phyloP scores from a whole-genome alignment of 2,797 vertebrate species.

The Aldrovandia affinis region DNA sequence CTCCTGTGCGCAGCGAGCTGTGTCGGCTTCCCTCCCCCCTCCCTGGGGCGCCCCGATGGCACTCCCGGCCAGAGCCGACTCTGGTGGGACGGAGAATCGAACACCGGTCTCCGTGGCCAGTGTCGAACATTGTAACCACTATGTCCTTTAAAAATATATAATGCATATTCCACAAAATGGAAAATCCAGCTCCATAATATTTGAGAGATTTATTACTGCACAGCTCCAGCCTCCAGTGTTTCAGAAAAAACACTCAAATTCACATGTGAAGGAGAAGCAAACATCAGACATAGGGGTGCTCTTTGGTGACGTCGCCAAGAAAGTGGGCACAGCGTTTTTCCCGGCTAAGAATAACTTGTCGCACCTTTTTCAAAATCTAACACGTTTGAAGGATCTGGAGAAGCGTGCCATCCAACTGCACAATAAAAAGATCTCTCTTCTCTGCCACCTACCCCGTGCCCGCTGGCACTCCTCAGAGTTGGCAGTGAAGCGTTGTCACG shows the following conservation, averaged over 20 bases:
- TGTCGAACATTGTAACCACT: neutral
- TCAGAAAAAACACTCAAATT: neutral
- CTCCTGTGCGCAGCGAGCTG: too few species aligned
- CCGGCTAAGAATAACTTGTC: constrained; percentile 64
- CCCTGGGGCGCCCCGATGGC: too few species aligned
- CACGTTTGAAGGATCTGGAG: constrained; percentile 41
- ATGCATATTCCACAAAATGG: neutral
- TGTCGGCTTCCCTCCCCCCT: too few species aligned
- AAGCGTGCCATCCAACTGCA: neutral
- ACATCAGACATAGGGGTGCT: neutral
- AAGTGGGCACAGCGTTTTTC: neutral
- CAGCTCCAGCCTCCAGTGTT: neutral
- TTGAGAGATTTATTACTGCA: neutral
- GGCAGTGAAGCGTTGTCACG: neutral
- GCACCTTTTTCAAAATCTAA: constrained; percentile 63
- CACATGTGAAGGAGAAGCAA: neutral
- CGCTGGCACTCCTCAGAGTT: neutral
- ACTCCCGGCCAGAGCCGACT: too few species aligned
- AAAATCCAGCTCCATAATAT: neutral
- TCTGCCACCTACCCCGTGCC: neutral
- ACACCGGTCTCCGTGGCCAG: too few species aligned
- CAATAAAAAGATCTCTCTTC: neutral
- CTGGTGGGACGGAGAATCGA: too few species aligned
- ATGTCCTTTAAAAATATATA: neutral
- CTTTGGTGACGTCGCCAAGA: neutral